These are phyloP conservation scores for Calameuta pallipes DNA, from an alignment of 2,888 invertebrate genomes.

Conservation along the genomic window DNA sequence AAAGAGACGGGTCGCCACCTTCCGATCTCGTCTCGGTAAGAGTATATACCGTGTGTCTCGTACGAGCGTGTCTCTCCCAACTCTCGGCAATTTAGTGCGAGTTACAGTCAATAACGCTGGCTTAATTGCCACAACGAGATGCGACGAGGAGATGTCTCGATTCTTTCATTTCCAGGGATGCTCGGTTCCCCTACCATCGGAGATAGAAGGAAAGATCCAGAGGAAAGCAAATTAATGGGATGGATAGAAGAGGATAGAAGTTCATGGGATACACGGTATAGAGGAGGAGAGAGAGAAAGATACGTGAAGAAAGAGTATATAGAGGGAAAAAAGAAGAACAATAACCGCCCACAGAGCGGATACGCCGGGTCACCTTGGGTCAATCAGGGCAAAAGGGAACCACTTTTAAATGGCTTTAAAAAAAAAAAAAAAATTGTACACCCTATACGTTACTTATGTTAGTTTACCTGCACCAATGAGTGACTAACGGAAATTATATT, in stretches of 20 bases:
- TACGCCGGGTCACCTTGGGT: conserved; percentile 46
- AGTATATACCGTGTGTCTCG: conserved; percentile 22
- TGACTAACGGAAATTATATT: neutral
- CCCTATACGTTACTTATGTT: neutral
- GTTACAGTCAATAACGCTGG: conserved; percentile 42
- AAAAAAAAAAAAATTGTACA: neutral
- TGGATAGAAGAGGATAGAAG: neutral
- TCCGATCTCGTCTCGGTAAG: conserved; percentile 23
- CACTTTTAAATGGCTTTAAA: neutral
- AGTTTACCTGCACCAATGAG: neutral
- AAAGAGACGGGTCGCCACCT: conserved; percentile 1
- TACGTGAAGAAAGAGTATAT: conserved; percentile 10
- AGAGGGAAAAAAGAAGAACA: neutral
- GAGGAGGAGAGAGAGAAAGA: conserved; percentile 12
- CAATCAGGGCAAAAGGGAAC: neutral
- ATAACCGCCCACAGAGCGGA: conserved; percentile 29
- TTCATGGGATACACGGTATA: neutral
- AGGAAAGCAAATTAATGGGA: neutral
- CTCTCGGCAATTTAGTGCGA: conserved; percentile 49
- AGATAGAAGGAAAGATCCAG: neutral
- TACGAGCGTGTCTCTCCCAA: conserved; percentile 36
- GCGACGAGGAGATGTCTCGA: conserved; percentile 9
- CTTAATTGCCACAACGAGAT: conserved; percentile 46
- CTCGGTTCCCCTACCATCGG: conserved; percentile 38
- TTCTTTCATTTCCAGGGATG: conserved; percentile 17